Evolutionary conservation across 1,140 invertebrate species (phyloP).

Genomic region (Hylyphantes graminicola): DNA sequence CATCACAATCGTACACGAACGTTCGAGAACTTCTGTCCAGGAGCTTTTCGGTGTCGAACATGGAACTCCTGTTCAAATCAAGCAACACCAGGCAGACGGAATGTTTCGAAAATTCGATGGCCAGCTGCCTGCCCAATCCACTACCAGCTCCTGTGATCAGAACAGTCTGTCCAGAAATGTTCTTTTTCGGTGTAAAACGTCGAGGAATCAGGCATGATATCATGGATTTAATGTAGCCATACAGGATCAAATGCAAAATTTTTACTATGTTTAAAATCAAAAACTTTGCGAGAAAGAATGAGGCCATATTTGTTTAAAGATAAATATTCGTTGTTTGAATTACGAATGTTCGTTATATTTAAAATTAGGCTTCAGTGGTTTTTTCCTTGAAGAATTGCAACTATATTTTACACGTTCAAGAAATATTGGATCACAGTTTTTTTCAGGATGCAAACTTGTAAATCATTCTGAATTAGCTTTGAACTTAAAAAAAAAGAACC

Average conservation of each 20-base stretch:
- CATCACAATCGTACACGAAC: conserved; percentile 76
- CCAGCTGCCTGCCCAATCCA: conserved; percentile 62
- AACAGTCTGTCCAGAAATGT: conserved; percentile 49
- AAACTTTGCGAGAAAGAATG: not conserved
- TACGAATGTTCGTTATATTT: too few relatives aligned
- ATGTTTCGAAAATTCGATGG: conserved; percentile 76
- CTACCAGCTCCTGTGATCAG: conserved; percentile 64
- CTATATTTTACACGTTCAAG: too few relatives aligned
- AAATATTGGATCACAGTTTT: too few relatives aligned
- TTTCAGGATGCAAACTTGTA: too few relatives aligned
- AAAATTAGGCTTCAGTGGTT: too few relatives aligned
- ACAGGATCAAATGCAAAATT: not conserved
- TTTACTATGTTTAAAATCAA: not conserved
- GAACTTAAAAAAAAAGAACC: too few relatives aligned
- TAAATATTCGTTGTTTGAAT: not conserved
- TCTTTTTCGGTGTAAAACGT: conserved; percentile 65
- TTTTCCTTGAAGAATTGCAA: too few relatives aligned
- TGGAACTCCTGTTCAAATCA: conserved; percentile 88
- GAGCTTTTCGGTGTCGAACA: conserved; percentile 79
- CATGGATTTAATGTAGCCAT: not conserved
- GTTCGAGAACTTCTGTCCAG: conserved; percentile 77
- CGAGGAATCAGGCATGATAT: conserved; percentile 69
- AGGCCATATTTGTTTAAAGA: not conserved
- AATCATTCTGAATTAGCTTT: too few relatives aligned
- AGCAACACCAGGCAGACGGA: conserved; percentile 86